Evolutionary conservation across 2,113 vertebrate genomes (phyloP), one percentile per base, ranked within the genome.

Genomic region (Megaptera novaeangliae): DNA sequence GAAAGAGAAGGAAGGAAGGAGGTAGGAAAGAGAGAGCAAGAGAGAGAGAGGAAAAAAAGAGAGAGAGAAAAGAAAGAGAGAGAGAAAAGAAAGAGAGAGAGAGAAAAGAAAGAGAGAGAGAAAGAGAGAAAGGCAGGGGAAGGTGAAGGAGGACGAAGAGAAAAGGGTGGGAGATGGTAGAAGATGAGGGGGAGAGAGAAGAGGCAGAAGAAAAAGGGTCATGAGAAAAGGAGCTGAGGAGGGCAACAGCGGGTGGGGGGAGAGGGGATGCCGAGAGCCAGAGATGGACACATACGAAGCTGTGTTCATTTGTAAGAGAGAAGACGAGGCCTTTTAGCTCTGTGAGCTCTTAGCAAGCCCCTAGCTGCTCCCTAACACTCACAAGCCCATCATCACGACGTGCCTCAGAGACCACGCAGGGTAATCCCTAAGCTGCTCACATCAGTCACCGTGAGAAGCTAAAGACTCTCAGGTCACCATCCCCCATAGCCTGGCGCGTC

Each of bases 401-500:
- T 6, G n/a, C 34, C 44, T 89, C 92, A 66, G 44, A 91, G 17
- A 39, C 17, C 1, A 36, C 0, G 1, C 29, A 77, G 71, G 55
- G 10, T 52, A 46, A 72, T 34, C 4, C 25, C 55, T 14, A 83
- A 17, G 29, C 57, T 88, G 39, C 29, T 52, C 49, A 61, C 18
- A 12, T 31, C 31, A 13, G 21, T 18, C 36, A 78, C 44, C 29
- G 57, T 0, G 5, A 82, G 59, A 64, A 81, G 46, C 34, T 49
- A 11, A 11, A 86, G 17, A 17, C 36, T n/a, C 41, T 68, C 61
- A 11, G 34, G 18, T 23, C 27, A 59, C 31, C 46, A 39, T 21
- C 1, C 31, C 59, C 52, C 64, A 61, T 0, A 52, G 41, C 21
- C n/a, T 0, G 6, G 59, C 1, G 23, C 36, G 46, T 31, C 86